A percentile compares a stretch with the other conserved stretches of the same genome.
Conservation (phyloP, 2,113 vertebrate genomes). For the Chamaetylas fuelleborni region DNA sequence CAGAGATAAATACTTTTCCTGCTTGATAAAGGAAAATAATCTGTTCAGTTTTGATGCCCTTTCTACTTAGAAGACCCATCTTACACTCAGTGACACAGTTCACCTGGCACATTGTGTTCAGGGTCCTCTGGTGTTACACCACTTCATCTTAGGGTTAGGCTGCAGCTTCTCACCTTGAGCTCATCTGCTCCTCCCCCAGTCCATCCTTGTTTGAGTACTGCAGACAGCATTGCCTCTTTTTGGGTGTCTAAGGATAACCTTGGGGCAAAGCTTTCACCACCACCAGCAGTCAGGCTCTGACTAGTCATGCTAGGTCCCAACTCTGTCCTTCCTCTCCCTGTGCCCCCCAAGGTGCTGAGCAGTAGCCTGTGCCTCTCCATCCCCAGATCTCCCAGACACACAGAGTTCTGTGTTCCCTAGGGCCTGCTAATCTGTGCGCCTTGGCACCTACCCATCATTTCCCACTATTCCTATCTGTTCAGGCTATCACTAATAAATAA, state of each 20-base stretch:
- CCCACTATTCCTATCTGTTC: neutral
- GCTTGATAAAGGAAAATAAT: neutral
- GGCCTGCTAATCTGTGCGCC: neutral
- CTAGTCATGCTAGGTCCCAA: neutral
- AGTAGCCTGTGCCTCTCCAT: neutral
- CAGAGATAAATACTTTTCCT: neutral
- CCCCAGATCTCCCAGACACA: neutral
- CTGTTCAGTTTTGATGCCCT: neutral
- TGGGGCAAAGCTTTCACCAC: neutral
- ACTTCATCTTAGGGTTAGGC: neutral
- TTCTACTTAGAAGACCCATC: neutral
- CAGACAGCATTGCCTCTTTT: neutral
- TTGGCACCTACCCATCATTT: neutral
- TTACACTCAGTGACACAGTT: neutral
- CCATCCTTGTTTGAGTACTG: neutral
- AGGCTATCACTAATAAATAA: neutral
- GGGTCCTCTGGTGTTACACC: neutral
- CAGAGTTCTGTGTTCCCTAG: neutral
- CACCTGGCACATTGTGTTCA: fast-evolving
- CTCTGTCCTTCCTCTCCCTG: neutral
- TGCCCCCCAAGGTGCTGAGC: neutral
- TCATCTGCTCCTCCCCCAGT: neutral
- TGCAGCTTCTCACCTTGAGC: neutral
- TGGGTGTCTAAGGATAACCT: neutral
- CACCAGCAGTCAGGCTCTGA: neutral